Base-by-base conservation (phyloP, 2,113 vertebrate genomes). In the Laticauda laticaudata region DNA sequence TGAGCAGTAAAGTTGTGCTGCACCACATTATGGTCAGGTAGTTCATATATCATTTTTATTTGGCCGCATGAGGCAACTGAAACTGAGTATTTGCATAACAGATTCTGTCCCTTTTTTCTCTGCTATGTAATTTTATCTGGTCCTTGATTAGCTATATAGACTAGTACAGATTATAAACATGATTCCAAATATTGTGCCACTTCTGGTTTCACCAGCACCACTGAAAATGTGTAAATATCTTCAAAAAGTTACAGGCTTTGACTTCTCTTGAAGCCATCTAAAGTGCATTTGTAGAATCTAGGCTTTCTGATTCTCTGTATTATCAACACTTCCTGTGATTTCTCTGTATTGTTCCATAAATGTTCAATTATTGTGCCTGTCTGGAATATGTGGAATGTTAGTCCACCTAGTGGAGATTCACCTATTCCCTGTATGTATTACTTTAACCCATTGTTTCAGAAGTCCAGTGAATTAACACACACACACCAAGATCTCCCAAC, bases 171-270 rank as follows among this genome's bases (percentile, higher is more conserved):
- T 34, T 88, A 91, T 86, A 94, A 90, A 91, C 45, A n/a, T 29
- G 0, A 3, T 89, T 88, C 90, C 57, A 85, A 57, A 86, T 0
- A 0, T 56, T 0, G 0, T 0, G 18, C 86, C 45, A 86, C 69
- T 81, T 93, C 93, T 91, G 34, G 69, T 91, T 92, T 94, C 87
- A 89, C 54, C 94, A 69, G 91, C 43, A 54, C 92, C 91, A 0
- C 0, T 43, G 90, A 92, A 56, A 23, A 43, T 26, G 23, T 0
- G 0, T 45, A 61, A 90, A 0, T 90, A 93, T 89, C 87, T 90
- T 87, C 3, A 54, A 91, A 91, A 57, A 29, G 1, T 56, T 29
- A 69, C 87, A 7, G 0, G 23, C 20, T 86, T 2, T 0, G 0
- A 87, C 23, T 29, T 53, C 45, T 29, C 0, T 0, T 15, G 64